Conservation (phyloP, 2,888 invertebrate species). For the Drosophila pseudotakahashii region DNA sequence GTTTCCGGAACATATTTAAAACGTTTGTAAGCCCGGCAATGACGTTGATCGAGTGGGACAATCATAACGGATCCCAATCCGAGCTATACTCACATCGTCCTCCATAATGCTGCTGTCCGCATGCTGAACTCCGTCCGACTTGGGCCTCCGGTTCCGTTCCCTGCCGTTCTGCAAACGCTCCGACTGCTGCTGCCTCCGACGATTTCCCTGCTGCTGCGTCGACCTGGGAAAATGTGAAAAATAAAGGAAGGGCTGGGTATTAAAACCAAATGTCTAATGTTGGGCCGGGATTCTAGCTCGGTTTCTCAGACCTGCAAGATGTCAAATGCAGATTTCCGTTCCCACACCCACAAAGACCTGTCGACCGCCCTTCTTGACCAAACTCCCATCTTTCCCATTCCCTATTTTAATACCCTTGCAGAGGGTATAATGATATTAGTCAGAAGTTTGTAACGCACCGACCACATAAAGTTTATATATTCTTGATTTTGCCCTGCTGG, state of each 20-base stretch:
- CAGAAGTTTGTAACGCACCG: too few species aligned
- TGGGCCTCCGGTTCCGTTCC: constrained; percentile 82
- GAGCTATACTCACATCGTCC: constrained; percentile 81
- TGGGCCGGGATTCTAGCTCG: constrained; percentile 5
- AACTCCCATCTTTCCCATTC: not conserved
- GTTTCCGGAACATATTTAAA: constrained; percentile 60
- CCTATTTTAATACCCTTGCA: not conserved
- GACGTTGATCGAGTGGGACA: constrained; percentile 46
- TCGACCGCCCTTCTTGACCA: constrained; percentile 20
- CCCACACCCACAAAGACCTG: constrained; percentile 38
- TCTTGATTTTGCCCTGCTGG: too few species aligned
- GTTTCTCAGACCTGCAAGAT: constrained; percentile 40
- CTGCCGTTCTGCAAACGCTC: constrained; percentile 76
- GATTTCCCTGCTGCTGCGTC: constrained; percentile 71
- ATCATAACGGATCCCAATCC: constrained; percentile 40
- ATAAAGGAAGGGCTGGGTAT: constrained; percentile 19
- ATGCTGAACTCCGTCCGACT: constrained; percentile 83
- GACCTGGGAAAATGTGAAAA: constrained; percentile 66
- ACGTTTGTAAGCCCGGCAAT: constrained; percentile 54
- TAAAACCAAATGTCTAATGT: constrained; percentile 39
- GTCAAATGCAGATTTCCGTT: constrained; percentile 58
- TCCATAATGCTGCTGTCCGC: constrained; percentile 84
- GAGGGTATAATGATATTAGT: too few species aligned
- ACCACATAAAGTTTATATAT: too few species aligned
- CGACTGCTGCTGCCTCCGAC: constrained; percentile 79